A percentile compares a stretch with the other conserved stretches of the same genome.
Evolutionary conservation across 2,113 vertebrate species (phyloP).

Genomic region (Herpetotheres cachinnans): DNA sequence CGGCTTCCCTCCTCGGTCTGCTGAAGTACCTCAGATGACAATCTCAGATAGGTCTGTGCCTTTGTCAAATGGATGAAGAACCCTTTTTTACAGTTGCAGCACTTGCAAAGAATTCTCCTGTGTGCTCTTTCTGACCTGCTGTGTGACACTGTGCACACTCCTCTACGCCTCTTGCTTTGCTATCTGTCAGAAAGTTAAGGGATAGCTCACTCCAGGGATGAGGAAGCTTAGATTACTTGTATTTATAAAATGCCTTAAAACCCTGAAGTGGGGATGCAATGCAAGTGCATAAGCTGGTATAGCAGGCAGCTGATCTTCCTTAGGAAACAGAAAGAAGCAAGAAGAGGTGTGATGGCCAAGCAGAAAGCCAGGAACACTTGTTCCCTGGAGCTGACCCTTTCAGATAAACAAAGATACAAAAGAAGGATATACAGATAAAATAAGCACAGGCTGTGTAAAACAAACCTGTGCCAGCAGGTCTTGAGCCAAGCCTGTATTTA

Average conservation of each 20-base stretch:
- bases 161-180: not conserved
- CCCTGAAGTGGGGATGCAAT: not conserved
- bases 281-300: rapidly evolving
- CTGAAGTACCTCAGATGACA: not conserved
- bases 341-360: not conserved
- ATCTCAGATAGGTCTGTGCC: not conserved
- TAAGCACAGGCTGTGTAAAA: not conserved
- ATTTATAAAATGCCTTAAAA: not conserved
- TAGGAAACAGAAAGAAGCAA: not conserved
- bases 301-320: not conserved
- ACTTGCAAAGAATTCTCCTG: not conserved
- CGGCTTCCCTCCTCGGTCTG: not conserved
- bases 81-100: not conserved
- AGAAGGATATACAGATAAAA: not conserved
- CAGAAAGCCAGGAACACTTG: not conserved
- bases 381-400: not conserved
- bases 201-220: not conserved
- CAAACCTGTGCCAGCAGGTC: not conserved
- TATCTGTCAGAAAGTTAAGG: not conserved
- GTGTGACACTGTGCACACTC: rapidly evolving
- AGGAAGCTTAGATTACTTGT: not conserved
- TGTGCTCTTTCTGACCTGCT: not conserved
- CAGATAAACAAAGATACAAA: not conserved
- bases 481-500: not conserved
- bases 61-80: not conserved